phyloP scores from a whole-genome alignment of 2,113 vertebrate genomes.

The Ailuropoda melanoleuca region DNA sequence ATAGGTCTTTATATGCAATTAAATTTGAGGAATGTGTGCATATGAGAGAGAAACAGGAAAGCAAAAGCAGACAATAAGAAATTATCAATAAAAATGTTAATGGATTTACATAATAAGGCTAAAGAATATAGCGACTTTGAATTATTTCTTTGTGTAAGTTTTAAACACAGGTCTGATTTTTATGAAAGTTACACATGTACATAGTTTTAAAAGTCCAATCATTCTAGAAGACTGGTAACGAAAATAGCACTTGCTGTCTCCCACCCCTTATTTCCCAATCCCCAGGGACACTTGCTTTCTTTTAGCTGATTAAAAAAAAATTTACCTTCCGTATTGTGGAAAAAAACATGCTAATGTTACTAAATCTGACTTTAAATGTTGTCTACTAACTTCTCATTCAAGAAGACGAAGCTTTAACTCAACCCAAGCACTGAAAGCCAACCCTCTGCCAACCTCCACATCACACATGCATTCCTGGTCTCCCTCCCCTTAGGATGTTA shows the following conservation, averaged over 20 bases:
- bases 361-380: background rate
- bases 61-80: background rate
- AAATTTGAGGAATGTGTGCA: background rate
- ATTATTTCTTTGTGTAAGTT: background rate
- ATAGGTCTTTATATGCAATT: background rate
- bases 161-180: background rate
- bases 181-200: background rate
- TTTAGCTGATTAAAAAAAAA: background rate
- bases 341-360: background rate
- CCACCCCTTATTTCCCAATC: background rate
- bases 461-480: background rate
- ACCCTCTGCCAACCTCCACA: no score
- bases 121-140: background rate
- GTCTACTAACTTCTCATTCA: background rate
- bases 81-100: background rate
- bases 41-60: background rate
- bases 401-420: background rate
- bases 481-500: background rate
- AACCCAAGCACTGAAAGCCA: background rate
- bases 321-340: background rate
- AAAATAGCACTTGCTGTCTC: background rate
- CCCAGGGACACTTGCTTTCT: background rate
- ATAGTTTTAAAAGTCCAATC: background rate
- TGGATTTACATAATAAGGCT: background rate
- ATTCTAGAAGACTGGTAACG: background rate